A percentile compares a stretch with the other conserved stretches of the same genome.
Evolutionary conservation across 2,888 invertebrate species (phyloP).

Genomic region (Nephrotoma appendiculata): DNA sequence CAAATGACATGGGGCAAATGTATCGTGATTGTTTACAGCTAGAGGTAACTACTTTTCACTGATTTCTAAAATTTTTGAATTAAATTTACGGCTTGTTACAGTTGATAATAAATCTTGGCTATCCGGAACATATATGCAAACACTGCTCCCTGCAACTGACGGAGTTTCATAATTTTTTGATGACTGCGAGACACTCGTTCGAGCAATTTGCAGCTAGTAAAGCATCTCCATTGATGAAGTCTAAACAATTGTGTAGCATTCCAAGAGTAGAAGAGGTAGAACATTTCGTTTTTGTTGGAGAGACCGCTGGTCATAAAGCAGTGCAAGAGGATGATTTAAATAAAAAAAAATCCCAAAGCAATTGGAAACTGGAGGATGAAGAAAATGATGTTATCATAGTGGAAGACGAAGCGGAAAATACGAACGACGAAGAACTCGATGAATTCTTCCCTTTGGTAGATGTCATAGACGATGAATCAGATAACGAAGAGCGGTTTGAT

Average conservation of each 20-base stretch:
- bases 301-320: not conserved
- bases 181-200: slow-evolving; percentile 15
- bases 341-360: not conserved
- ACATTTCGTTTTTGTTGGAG: not conserved
- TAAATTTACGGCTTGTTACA: slow-evolving; percentile 6
- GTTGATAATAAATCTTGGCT: slow-evolving; percentile 8
- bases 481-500: no score
- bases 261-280: not conserved
- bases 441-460: not conserved
- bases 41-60: not conserved
- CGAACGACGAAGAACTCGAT: not conserved
- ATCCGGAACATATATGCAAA: slow-evolving; percentile 19
- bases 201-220: not conserved
- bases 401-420: not conserved
- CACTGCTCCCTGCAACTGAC: slow-evolving; percentile 21
- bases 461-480: no score
- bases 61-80: not conserved
- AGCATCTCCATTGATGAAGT: not conserved
- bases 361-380: not conserved
- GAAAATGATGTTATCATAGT: not conserved
- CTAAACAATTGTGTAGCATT: not conserved
- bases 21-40: not conserved
- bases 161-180: slow-evolving; percentile 20
- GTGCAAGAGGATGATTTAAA: not conserved
- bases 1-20: not conserved